These are phyloP conservation scores for Patella caerulea DNA, from an alignment of 2,888 invertebrate species.

Conservation along the genomic window DNA sequence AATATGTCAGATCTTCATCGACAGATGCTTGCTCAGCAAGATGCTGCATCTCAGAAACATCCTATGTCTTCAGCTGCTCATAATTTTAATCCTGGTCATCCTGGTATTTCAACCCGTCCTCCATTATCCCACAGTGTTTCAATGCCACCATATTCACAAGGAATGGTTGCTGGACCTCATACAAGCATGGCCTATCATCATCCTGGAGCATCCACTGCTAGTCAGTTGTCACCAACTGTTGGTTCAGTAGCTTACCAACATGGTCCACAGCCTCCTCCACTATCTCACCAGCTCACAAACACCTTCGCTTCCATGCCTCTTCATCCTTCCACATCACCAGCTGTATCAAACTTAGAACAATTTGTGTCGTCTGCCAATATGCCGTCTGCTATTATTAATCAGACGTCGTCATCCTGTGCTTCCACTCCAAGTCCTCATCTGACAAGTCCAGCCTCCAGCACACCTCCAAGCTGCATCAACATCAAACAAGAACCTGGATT, in stretches of 20 bases:
- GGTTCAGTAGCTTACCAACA: conserved; percentile 21
- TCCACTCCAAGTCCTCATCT: conserved; percentile 32
- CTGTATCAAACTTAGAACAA: conserved; percentile 23
- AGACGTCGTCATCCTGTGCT: conserved; percentile 30
- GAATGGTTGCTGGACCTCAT: conserved; percentile 18
- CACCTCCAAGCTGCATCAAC: conserved; percentile 19
- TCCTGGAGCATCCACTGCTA: conserved; percentile 31
- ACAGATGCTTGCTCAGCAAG: not conserved
- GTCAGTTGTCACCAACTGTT: conserved; percentile 28
- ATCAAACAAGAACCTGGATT: conserved; percentile 38
- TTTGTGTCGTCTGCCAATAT: conserved; percentile 21
- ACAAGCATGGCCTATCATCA: conserved; percentile 16
- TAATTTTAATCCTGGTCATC: conserved; percentile 24
- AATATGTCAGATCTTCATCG: conserved; percentile 3
- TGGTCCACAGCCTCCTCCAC: conserved; percentile 36
- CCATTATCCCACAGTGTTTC: conserved; percentile 32
- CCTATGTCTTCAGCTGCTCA: not conserved
- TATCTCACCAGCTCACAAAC: conserved; percentile 26
- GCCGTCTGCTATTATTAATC: conserved; percentile 20
- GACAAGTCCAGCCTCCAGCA: conserved; percentile 26
- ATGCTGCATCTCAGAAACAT: conserved; percentile 9
- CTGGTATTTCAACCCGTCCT: conserved; percentile 35
- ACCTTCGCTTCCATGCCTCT: conserved; percentile 13
- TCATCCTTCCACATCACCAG: conserved; percentile 18
- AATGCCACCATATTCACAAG: not conserved